Evolutionary conservation across 2,888 invertebrate genomes (phyloP).

Genomic region (Netelia virgata): DNA sequence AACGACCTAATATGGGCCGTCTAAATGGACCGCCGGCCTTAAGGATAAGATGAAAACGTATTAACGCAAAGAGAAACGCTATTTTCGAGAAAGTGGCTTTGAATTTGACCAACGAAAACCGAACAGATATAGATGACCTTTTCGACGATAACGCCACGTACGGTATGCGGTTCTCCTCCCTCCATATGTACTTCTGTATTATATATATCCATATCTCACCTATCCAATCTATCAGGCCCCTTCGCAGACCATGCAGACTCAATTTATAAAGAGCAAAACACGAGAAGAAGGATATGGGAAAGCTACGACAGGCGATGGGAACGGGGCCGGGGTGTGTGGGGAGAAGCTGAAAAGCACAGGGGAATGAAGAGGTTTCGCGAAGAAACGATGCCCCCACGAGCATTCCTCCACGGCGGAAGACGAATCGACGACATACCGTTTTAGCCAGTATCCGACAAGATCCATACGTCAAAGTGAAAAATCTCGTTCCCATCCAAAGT

Average conservation of each 20-base stretch:
- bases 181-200: constrained; percentile 3
- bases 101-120: constrained; percentile 40
- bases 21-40: no score
- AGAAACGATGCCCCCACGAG: constrained; percentile 68
- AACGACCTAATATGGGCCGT: no score
- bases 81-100: background rate
- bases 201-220: constrained; percentile 35
- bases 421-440: constrained; percentile 83
- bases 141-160: constrained; percentile 40
- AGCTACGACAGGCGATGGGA: constrained; percentile 75
- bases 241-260: constrained; percentile 56
- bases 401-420: constrained; percentile 78
- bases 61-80: background rate
- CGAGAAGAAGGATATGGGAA: constrained; percentile 59
- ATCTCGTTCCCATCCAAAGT: constrained; percentile 49
- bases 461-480: constrained; percentile 80
- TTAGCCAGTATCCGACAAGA: constrained; percentile 78
- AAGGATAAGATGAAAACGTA: background rate
- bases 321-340: constrained; percentile 70
- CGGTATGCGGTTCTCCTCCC: background rate
- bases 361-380: constrained; percentile 78
- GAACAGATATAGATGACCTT: constrained; percentile 58
- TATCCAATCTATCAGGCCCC: constrained; percentile 66
- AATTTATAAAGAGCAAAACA: constrained; percentile 67
- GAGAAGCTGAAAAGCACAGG: constrained; percentile 72